Evolutionary conservation across 1,140 invertebrate genomes (phyloP), one percentile per base, ranked within the genome.

Genomic region (Cyrtorhinus lividipennis): DNA sequence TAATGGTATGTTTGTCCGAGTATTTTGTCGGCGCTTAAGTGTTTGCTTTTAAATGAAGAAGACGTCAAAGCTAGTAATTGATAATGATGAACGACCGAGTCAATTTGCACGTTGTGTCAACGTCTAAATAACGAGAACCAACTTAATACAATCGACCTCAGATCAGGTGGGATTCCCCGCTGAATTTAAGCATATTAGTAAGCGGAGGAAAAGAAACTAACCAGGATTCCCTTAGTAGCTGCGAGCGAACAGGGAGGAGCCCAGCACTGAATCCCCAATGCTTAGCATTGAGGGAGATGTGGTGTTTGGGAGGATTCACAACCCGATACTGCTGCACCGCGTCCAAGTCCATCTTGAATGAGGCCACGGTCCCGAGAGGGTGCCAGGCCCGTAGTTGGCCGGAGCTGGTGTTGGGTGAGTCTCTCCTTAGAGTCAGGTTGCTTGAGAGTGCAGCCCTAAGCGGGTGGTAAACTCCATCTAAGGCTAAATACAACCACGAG

Each of bases 161-260:
- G 77, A 76, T 81, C 80, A 82, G 79, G 76, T 75, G 77, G 78
- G 84, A 84, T 71, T 78, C 86, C 83, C 83, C 83, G 80, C 84
- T 79, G 80, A 86, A 86, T 79, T 87, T 86, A 87, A 87, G 84
- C 87, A 89, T 88, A 88, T 88, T 78, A 88, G 71, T 88, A 85
- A 87, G 85, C 84, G 84, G 83, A 88, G 87, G 86, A 90, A 90
- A 89, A 88, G 82, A 89, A 90, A 89, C 83, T 84, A 88, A 90
- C 83, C 68, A 83, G 83, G 84, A 88, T 90, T 88, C 80, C 83
- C 83, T 76, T 76, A 88, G 85, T 90, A 89, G 79, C 83, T 80
- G 86, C 85, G 85, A 88, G 83, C 81, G 85, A 88, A 89, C 76
- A 78, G 64, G 84, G 79, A 87, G 73, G 23, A 87, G 84, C 81